phyloP scores from a whole-genome alignment of 1,140 invertebrate genomes.

The Hormaphis cornu region DNA sequence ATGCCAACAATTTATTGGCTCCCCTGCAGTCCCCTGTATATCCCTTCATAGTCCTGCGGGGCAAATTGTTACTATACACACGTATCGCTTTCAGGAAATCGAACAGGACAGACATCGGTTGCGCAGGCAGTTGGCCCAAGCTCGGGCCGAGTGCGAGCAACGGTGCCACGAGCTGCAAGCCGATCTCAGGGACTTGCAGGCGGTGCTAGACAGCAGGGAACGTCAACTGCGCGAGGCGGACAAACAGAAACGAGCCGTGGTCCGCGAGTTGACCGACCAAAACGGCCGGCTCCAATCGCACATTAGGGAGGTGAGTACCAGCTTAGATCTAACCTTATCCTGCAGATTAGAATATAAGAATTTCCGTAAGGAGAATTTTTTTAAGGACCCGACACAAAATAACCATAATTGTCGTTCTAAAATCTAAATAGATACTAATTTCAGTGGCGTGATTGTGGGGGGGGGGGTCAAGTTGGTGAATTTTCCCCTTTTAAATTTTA shows the following conservation, averaged over 20 bases:
- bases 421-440: too few species aligned
- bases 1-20: too few species aligned
- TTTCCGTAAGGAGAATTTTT: too few species aligned
- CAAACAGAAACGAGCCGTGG: slow-evolving; percentile 65
- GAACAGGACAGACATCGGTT: slow-evolving; percentile 88
- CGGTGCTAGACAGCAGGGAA: slow-evolving; percentile 52
- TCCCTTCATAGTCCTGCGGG: too few species aligned
- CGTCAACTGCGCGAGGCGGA: slow-evolving; percentile 59
- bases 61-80: too few species aligned
- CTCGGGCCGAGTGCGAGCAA: slow-evolving; percentile 82
- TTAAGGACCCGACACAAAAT: too few species aligned
- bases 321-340: not conserved
- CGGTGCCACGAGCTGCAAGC: slow-evolving; percentile 74
- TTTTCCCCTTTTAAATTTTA: too few species aligned
- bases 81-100: too few species aligned
- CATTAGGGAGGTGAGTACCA: slow-evolving; percentile 60
- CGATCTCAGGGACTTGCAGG: slow-evolving; percentile 65
- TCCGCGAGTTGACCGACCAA: slow-evolving; percentile 79
- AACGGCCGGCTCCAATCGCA: slow-evolving; percentile 80
- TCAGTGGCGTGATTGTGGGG: too few species aligned
- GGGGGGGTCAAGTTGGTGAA: too few species aligned
- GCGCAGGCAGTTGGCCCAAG: slow-evolving; percentile 68
- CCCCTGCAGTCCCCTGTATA: too few species aligned
- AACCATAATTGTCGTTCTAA: too few species aligned
- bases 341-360: not conserved